Percentiles rank a stretch among this genome's conserved stretches.
Conservation (phyloP, 2,113 vertebrate species). For the Herpetotheres cachinnans region DNA sequence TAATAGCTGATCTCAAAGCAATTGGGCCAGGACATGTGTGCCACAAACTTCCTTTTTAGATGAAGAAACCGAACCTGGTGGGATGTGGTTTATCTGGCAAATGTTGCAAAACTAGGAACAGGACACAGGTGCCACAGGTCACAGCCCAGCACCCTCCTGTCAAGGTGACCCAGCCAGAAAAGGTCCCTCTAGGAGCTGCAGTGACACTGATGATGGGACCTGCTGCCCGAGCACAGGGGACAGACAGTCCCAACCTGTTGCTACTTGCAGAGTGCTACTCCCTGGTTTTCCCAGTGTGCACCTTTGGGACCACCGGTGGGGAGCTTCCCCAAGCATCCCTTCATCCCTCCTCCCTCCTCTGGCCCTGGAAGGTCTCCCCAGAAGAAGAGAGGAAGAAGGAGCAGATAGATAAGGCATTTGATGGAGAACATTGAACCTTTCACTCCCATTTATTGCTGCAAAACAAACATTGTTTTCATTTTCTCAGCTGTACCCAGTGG, state of each 20-base stretch:
- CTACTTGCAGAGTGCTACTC: neutral
- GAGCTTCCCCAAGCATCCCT: neutral
- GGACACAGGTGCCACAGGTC: neutral
- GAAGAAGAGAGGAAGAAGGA: neutral
- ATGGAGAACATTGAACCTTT: neutral
- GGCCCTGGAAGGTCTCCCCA: neutral
- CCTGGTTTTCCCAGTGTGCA: neutral
- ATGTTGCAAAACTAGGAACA: neutral
- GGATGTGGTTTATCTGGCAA: neutral
- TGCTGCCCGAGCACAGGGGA: neutral
- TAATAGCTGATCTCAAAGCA: neutral
- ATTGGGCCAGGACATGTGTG: neutral
- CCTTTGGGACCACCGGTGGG: neutral
- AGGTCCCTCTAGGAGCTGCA: neutral
- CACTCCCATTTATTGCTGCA: neutral
- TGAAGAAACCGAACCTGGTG: neutral
- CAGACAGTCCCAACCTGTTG: neutral
- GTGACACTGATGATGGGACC: neutral
- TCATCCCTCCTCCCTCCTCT: neutral
- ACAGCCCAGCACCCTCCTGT: neutral
- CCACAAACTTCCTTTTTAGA: neutral
- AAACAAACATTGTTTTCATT: neutral
- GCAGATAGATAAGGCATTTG: neutral
- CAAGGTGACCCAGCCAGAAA: fast-evolving
- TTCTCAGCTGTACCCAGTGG: neutral